Evolutionary conservation across 2,797 vertebrate genomes (phyloP).

Genomic region (Sebastes melanostomus): DNA sequence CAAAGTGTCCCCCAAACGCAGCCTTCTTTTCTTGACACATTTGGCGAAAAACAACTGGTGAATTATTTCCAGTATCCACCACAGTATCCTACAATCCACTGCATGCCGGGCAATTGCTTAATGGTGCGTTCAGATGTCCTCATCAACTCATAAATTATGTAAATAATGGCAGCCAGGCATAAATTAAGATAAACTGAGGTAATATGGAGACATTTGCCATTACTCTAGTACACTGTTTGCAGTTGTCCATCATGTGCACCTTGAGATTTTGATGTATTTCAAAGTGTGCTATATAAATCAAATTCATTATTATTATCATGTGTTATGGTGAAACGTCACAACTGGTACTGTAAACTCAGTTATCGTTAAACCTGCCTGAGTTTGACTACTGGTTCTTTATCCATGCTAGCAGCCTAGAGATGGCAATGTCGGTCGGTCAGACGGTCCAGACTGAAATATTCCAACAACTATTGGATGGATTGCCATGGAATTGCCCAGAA

Average conservation of each 20-base stretch:
- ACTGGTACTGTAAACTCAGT: not conserved
- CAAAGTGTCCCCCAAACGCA: not conserved
- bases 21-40: not conserved
- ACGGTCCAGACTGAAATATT: not conserved
- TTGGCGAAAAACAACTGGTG: not conserved
- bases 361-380: not conserved
- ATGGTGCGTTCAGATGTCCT: slow-evolving; percentile 28
- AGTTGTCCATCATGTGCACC: not conserved
- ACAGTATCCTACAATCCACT: not conserved
- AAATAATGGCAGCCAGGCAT: not conserved
- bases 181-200: not conserved
- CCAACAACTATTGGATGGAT: not conserved
- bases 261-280: no score
- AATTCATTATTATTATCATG: not conserved
- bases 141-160: not conserved
- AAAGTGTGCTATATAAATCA: no score
- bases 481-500: not conserved
- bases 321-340: not conserved
- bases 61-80: not conserved
- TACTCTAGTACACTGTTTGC: not conserved
- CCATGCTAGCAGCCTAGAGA: not conserved
- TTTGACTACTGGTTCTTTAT: not conserved
- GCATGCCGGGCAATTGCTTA: not conserved
- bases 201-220: not conserved
- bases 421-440: not conserved